A percentile compares a stretch with the other conserved stretches of the same genome.
These are phyloP conservation scores for Pseudeuparius sepicola DNA, from an alignment of 2,888 invertebrate genomes.

Conservation along the genomic window DNA sequence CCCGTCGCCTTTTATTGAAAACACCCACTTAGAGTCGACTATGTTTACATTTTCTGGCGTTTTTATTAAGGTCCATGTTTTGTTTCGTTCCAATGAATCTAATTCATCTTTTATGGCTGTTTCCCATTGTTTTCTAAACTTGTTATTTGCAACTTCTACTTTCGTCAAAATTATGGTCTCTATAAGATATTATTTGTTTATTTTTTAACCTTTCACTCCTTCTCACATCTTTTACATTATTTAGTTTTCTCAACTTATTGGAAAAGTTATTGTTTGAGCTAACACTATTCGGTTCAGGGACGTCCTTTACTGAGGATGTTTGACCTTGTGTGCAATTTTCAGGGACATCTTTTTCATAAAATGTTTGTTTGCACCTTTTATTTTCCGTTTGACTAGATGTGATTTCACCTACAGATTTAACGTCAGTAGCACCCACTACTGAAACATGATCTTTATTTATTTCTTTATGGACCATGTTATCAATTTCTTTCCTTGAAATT, in stretches of 20 bases:
- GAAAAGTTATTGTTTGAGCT: constrained; percentile 8
- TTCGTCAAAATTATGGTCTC: constrained; percentile 10
- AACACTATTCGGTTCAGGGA: constrained; percentile 10
- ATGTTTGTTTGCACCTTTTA: no score
- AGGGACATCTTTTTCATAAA: no score
- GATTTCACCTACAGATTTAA: neutral
- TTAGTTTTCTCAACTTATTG: constrained; percentile 10
- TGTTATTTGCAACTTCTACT: constrained; percentile 14
- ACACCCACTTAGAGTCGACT: constrained; percentile 20
- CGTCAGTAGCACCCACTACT: constrained; percentile 1
- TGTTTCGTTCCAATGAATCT: constrained; percentile 14
- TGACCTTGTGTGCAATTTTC: no score
- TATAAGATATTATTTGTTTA: no score
- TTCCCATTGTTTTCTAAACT: constrained; percentile 13
- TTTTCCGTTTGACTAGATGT: constrained; percentile 3
- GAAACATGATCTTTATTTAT: constrained; percentile 4
- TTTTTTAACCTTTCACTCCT: constrained; percentile 15
- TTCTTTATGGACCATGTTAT: constrained; percentile 6
- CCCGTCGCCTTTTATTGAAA: constrained; percentile 17
- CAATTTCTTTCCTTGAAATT: constrained; percentile 12
- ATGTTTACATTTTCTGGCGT: constrained; percentile 12
- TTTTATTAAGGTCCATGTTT: constrained; percentile 18
- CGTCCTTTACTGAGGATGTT: no score
- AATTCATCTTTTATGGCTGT: no score
- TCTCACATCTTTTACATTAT: constrained; percentile 14